These are phyloP conservation scores for Plectropomus leopardus DNA, from an alignment of 2,113 vertebrate genomes.

Conservation along the genomic window DNA sequence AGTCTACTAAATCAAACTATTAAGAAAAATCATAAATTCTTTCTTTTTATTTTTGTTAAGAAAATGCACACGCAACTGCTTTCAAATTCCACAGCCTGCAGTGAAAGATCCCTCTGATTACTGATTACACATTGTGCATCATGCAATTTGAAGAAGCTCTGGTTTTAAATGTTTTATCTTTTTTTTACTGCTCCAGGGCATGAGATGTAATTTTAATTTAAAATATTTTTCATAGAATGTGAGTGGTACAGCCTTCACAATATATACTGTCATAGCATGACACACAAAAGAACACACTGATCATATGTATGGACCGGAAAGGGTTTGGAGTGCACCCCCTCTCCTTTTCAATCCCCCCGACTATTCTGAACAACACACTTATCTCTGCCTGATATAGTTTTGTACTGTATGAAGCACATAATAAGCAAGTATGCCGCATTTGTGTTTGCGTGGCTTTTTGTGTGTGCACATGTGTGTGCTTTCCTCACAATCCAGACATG, in stretches of 20 bases:
- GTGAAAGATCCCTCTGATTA: conserved; percentile 74
- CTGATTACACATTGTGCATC: conserved; percentile 75
- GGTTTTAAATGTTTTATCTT: conserved; percentile 2
- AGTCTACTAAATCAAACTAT: conserved; percentile 59
- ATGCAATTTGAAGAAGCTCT: conserved; percentile 38
- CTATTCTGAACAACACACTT: conserved; percentile 65
- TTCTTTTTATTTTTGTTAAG: conserved; percentile 52
- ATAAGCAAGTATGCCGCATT: conserved; percentile 71
- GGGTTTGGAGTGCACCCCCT: conserved; percentile 31
- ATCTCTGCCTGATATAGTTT: conserved; percentile 84
- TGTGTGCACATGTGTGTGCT: conserved; percentile 3
- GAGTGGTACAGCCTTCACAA: background rate
- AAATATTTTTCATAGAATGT: background rate
- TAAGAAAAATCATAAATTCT: conserved; percentile 37
- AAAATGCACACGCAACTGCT: conserved; percentile 40
- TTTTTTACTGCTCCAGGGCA: background rate
- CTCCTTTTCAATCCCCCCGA: conserved; percentile 36
- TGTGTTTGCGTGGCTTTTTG: background rate
- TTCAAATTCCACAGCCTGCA: conserved; percentile 37
- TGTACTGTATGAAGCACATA: conserved; percentile 87
- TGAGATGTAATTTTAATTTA: background rate
- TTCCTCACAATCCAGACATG: conserved; percentile 55
- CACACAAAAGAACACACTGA: conserved; percentile 32
- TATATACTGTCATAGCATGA: background rate
- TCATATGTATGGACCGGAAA: conserved; percentile 22